Percentiles rank a stretch among this genome's conserved stretches.
Conservation (phyloP, 2,888 invertebrate species). For the Hirtodrosophila cameraria region DNA sequence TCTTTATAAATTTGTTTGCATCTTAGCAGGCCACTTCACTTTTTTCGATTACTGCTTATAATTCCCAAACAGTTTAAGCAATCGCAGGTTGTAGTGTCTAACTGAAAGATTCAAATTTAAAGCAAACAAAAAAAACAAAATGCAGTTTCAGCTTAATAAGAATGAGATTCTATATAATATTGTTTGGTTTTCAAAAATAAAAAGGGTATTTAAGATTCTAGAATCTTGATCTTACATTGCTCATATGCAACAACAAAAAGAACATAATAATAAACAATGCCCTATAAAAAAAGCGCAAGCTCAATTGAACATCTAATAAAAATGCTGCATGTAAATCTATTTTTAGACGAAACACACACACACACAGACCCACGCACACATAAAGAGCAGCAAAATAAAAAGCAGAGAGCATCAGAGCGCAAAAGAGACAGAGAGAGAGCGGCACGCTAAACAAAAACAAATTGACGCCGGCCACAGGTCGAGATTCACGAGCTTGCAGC, state of each 20-base stretch:
- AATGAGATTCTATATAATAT: too few species aligned
- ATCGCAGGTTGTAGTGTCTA: too few species aligned
- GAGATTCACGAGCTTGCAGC: conserved; percentile 24
- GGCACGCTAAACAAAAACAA: conserved; percentile 35
- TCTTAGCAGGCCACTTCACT: too few species aligned
- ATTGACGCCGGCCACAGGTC: conserved; percentile 26
- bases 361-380: conserved; percentile 9
- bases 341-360: conserved; percentile 24
- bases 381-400: conserved; percentile 2
- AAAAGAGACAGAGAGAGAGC: conserved; percentile 8
- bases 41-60: too few species aligned
- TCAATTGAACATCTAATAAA: conserved; percentile 23
- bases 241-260: too few species aligned
- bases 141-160: too few species aligned
- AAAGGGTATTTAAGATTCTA: too few species aligned
- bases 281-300: conserved; percentile 7
- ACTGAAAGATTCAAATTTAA: not conserved
- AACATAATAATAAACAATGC: conserved; percentile 1
- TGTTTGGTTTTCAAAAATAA: too few species aligned
- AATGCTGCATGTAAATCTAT: conserved; percentile 30
- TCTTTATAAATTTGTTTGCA: too few species aligned
- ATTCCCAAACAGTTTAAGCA: too few species aligned
- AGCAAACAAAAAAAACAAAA: not conserved
- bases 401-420: conserved; percentile 10
- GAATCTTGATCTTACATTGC: too few species aligned